Evolutionary conservation across 2,888 invertebrate genomes (phyloP), one percentile per base, ranked within the genome.

Genomic region (Eupithecia exiguata): DNA sequence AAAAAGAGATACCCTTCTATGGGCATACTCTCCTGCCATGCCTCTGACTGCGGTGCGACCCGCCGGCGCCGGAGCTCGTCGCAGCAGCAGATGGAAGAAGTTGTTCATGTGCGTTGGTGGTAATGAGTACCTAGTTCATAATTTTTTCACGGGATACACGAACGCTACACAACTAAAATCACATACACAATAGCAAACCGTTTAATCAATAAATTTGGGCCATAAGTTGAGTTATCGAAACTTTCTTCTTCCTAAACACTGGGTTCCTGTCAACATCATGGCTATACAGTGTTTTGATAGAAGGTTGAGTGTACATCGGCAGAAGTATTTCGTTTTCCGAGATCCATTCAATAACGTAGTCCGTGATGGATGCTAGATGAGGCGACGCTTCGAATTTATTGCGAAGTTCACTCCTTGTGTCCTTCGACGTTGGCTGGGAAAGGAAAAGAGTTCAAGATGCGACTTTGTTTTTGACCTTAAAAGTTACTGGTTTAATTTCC

Each of bases 281-380:
- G 0, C 75, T 70, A 53, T 80, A 88, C 4, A 83, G 77, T 0
- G 81, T 72, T 0, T 71, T 75, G 35, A 88, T 84, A 5, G 84
- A 84, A 0, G 91, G 89, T 30, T 89, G 90, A 9, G 91, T 70
- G 75, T 93, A 94, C 91, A 93, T 90, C 0, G 92, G 90, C 1
- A 92, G 79, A 0, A 91, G 76, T 0, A 86, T 74, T 1, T 92
- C 91, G 74, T 92, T 87, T 1, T 89, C 89, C 0, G 89, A 85
- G 0, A 93, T 79, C 94, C 94, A 94, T 6, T 90, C 89, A 4
- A 94, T 83, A 0, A 94, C 89, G 77, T 88, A 92, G 9, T 91
- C 88, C 0, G 88, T 88, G 18, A 93, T 91, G 0, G 90, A 89
- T 72, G 89, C 90, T 5, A 90, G 81, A 69, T 93, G 86, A 0